Evolutionary conservation across 2,113 vertebrate species (phyloP).

Genomic region (Cathartes aura): DNA sequence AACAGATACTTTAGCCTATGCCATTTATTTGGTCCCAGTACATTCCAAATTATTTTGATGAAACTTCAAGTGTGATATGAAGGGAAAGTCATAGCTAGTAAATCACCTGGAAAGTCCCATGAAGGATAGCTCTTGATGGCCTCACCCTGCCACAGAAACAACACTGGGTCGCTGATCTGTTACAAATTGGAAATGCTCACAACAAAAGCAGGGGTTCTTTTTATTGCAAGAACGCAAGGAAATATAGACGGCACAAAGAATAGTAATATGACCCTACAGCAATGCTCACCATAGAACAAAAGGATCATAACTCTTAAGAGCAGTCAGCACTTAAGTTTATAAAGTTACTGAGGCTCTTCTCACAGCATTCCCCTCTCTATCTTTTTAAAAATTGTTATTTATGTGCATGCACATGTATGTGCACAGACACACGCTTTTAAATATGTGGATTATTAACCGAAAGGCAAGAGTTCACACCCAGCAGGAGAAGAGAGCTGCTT

Average conservation of each 20-base stretch:
- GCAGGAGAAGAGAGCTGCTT: neutral
- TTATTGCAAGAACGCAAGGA: neutral
- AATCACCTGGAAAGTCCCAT: neutral
- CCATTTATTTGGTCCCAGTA: slow-evolving; percentile 26
- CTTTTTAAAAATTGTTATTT: neutral
- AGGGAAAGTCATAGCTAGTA: neutral
- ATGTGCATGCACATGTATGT: neutral
- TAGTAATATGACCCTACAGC: slow-evolving; percentile 5
- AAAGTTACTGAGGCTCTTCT: slow-evolving; percentile 7
- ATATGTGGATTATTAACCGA: neutral
- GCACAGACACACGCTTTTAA: neutral
- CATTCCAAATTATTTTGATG: slow-evolving; percentile 26
- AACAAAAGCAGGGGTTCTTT: slow-evolving; percentile 6
- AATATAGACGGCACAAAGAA: slow-evolving; percentile 29
- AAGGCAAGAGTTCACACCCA: neutral
- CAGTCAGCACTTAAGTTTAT: slow-evolving; percentile 41
- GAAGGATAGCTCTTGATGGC: neutral
- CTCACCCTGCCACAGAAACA: slow-evolving; percentile 39
- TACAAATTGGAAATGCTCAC: slow-evolving; percentile 12
- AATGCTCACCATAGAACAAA: slow-evolving; percentile 23
- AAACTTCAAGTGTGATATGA: slow-evolving; percentile 22
- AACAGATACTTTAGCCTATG: neutral
- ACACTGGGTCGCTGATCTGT: slow-evolving; percentile 18
- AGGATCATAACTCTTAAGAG: slow-evolving; percentile 7
- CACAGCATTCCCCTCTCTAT: neutral